Evolutionary conservation across 1,140 invertebrate genomes (phyloP).

Genomic region (Neodiprion virginianus): DNA sequence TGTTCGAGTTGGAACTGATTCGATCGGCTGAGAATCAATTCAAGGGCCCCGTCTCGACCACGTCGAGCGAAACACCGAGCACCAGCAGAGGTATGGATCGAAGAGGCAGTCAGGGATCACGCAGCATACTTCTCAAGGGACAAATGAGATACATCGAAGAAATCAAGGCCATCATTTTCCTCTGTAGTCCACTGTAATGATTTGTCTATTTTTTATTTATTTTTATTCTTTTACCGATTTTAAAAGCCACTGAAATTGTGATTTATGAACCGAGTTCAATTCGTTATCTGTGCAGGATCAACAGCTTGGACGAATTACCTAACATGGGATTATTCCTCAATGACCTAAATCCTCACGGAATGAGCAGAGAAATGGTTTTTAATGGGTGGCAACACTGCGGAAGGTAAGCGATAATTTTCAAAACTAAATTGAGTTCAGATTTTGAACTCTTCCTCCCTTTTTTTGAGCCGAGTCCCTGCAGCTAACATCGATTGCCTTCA

Average conservation of each 20-base stretch:
- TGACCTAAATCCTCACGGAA: conserved; percentile 85
- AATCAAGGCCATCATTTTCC: conserved; percentile 79
- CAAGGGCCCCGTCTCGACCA: conserved; percentile 11
- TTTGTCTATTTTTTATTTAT: not conserved
- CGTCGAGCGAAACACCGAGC: conserved; percentile 33
- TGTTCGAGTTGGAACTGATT: conserved; percentile 78
- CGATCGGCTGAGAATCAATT: conserved; percentile 52
- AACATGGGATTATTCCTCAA: conserved; percentile 82
- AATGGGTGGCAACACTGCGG: conserved; percentile 89
- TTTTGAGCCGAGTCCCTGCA: too few species aligned
- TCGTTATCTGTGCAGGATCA: conserved; percentile 68
- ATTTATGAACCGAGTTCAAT: not conserved
- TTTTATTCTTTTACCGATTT: not conserved
- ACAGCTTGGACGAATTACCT: conserved; percentile 81
- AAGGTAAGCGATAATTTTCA: conserved; percentile 60
- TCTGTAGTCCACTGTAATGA: conserved; percentile 83
- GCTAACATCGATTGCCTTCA: conserved; percentile 35
- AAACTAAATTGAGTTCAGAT: not conserved
- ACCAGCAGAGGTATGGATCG: conserved; percentile 55
- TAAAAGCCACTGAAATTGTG: not conserved
- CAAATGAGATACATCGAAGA: conserved; percentile 85
- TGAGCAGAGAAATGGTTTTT: conserved; percentile 84
- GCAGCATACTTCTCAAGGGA: conserved; percentile 79
- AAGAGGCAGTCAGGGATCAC: conserved; percentile 73
- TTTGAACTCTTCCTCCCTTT: not conserved